Conservation (phyloP, 2,888 invertebrate species). For the Ichneumoninae sp. region DNA sequence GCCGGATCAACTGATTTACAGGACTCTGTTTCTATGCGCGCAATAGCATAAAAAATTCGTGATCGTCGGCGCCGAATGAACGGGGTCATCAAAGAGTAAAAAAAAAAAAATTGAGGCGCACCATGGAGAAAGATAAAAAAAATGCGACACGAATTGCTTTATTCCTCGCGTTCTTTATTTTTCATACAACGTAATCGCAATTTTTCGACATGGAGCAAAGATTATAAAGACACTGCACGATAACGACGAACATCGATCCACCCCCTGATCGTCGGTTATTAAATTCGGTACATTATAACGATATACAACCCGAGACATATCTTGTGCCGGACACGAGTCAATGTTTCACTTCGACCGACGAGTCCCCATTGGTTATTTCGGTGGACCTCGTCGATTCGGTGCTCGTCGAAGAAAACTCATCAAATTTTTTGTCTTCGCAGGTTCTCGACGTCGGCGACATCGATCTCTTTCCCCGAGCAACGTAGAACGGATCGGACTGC, state of each 20-base stretch:
- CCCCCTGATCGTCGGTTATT: conserved; percentile 4
- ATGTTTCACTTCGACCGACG: conserved; percentile 14
- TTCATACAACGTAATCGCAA: background rate
- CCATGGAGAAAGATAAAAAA: background rate
- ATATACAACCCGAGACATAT: background rate
- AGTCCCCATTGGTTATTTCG: conserved; percentile 17
- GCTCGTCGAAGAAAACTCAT: background rate
- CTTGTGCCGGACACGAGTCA: conserved; percentile 13
- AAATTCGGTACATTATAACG: conserved; percentile 1
- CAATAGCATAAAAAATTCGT: conserved; percentile 47
- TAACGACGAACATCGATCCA: conserved; percentile 8
- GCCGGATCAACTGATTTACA: conserved; percentile 19
- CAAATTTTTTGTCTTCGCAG: background rate
- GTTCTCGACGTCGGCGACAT: background rate
- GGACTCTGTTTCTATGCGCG: background rate
- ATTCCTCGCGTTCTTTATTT: background rate
- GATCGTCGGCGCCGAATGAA: background rate
- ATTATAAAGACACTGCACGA: conserved; percentile 29
- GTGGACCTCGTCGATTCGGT: background rate
- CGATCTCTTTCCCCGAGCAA: conserved; percentile 69
- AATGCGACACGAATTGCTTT: background rate
- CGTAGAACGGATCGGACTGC: conserved; percentile 72
- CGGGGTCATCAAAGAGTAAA: background rate
- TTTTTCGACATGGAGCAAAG: conserved; percentile 37
- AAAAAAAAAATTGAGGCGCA: background rate